Evolutionary conservation across 2,113 vertebrate species (phyloP).

Genomic region (Halichoeres trimaculatus): DNA sequence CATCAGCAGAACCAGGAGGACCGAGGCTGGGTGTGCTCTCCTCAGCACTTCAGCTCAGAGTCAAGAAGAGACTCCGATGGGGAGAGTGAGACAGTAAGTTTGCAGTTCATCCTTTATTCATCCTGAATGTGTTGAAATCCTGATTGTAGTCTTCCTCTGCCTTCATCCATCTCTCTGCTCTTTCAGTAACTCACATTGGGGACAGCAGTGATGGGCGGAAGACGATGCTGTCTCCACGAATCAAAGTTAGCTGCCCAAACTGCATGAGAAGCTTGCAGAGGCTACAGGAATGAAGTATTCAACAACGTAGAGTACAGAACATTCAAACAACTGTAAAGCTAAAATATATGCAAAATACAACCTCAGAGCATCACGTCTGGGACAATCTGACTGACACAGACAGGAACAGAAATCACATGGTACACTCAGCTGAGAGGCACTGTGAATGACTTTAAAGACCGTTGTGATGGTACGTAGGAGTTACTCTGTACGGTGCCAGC

Average conservation of each 20-base stretch:
- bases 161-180: neutral
- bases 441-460: slow-evolving; percentile 13
- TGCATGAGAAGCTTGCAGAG: slow-evolving; percentile 54
- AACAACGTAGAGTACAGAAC: neutral
- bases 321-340: neutral
- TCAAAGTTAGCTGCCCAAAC: slow-evolving; percentile 22
- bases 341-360: slow-evolving; percentile 10
- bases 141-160: neutral
- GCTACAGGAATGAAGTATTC: slow-evolving; percentile 20
- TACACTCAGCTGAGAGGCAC: slow-evolving; percentile 20
- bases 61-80: slow-evolving; percentile 89
- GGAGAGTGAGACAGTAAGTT: slow-evolving; percentile 93
- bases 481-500: slow-evolving; percentile 31
- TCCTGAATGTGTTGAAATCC: neutral
- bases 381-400: slow-evolving; percentile 29
- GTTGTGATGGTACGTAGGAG: slow-evolving; percentile 5
- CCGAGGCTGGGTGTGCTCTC: slow-evolving; percentile 94
- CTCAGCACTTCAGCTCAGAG: slow-evolving; percentile 90
- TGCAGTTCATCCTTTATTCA: neutral
- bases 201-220: slow-evolving; percentile 20
- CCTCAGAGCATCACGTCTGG: slow-evolving; percentile 15
- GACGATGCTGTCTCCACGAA: slow-evolving; percentile 27
- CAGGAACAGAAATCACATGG: neutral
- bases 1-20: slow-evolving; percentile 90
- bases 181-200: slow-evolving; percentile 64